A percentile compares a stretch with the other conserved stretches of the same genome.
These are phyloP conservation scores for Drosophila colorata DNA, from an alignment of 2,888 invertebrate genomes.

Conservation along the genomic window DNA sequence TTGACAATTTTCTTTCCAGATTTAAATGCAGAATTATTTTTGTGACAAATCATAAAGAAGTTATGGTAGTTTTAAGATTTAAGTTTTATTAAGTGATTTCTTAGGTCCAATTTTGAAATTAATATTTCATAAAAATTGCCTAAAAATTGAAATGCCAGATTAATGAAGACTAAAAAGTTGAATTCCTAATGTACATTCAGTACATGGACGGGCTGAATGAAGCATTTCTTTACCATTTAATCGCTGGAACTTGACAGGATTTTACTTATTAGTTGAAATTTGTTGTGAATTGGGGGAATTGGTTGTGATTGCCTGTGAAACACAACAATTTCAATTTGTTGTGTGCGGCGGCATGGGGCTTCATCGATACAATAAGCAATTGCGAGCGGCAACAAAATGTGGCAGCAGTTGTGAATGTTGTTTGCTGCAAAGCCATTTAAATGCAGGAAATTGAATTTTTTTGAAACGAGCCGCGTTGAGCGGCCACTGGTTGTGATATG, in stretches of 20 bases:
- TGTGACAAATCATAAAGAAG: too few relatives aligned
- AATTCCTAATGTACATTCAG: too few relatives aligned
- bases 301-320: slow-evolving; percentile 11
- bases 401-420: slow-evolving; percentile 38
- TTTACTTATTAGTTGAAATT: slow-evolving; percentile 14
- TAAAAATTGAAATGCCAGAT: too few relatives aligned
- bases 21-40: background rate
- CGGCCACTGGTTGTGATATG: slow-evolving; percentile 26
- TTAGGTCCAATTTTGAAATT: too few relatives aligned
- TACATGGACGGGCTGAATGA: too few relatives aligned
- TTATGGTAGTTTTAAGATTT: too few relatives aligned
- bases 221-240: background rate
- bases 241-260: background rate
- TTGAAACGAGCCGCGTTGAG: slow-evolving; percentile 26
- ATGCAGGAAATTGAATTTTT: slow-evolving; percentile 77
- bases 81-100: too few relatives aligned
- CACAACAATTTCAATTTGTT: slow-evolving; percentile 31
- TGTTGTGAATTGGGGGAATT: slow-evolving; percentile 14
- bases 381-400: slow-evolving; percentile 31
- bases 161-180: too few relatives aligned
- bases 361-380: slow-evolving; percentile 37
- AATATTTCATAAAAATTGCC: too few relatives aligned
- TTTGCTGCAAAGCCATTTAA: slow-evolving; percentile 69
- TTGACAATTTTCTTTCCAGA: too few relatives aligned
- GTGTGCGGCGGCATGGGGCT: slow-evolving; percentile 12